These are phyloP conservation scores for Lasioglossum malachurum DNA, from an alignment of 2,888 invertebrate species.

Conservation along the genomic window DNA sequence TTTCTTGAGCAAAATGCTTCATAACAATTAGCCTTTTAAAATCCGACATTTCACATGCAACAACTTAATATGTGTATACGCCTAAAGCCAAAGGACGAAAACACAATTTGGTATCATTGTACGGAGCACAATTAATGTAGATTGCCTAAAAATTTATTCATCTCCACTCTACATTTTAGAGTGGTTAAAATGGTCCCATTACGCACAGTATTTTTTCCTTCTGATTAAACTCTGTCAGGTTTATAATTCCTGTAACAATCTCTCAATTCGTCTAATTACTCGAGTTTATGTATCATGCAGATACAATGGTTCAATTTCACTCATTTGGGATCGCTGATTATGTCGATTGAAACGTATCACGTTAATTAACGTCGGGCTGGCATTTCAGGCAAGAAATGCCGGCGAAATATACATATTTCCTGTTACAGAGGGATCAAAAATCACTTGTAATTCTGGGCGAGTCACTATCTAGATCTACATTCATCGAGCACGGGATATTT, in stretches of 20 bases:
- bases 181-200: neutral
- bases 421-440: neutral
- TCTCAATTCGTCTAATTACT: neutral
- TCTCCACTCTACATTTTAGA: too few relatives aligned
- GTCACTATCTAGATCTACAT: neutral
- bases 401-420: too few relatives aligned
- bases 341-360: neutral
- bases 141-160: too few relatives aligned
- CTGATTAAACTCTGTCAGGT: neutral
- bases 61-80: too few relatives aligned
- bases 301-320: neutral
- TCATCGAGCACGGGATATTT: neutral
- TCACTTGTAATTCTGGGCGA: neutral
- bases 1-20: too few relatives aligned
- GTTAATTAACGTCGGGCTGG: neutral
- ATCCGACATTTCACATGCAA: too few relatives aligned
- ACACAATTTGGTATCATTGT: too few relatives aligned
- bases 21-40: too few relatives aligned
- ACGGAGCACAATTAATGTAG: too few relatives aligned
- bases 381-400: neutral
- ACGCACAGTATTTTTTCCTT: neutral
- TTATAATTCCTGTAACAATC: neutral
- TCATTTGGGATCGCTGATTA: neutral
- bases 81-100: too few relatives aligned
- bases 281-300: neutral